Evolutionary conservation across 2,888 invertebrate genomes (phyloP), one percentile per base, ranked within the genome.

Genomic region (Oasisia sp.): DNA sequence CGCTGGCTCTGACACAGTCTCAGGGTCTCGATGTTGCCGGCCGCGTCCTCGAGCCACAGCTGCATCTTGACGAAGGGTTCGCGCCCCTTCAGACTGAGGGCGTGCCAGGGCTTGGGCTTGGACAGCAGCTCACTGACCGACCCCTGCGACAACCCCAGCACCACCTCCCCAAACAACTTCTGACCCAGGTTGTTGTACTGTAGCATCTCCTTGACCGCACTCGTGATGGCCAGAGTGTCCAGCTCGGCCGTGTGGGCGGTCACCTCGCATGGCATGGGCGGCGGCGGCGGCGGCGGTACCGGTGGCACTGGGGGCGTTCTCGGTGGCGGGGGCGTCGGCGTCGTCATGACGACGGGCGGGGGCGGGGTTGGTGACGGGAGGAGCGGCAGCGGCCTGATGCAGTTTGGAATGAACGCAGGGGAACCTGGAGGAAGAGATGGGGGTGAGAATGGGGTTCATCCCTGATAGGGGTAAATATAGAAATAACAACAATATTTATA

Each of bases 91-190:
- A 99, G 99, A 96, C 99, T 99, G 92, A 99, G 97, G 99, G 99
- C 99, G 96, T 99, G 99, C 99, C 99, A 99, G 0, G 99, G 99
- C 95, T 99, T 99, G 7, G 99, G 99, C 96, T 99, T 99, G 93
- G 99, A 99, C 11, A 99, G 97, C 93, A 99, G 97, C 96, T 99
- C 99, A 95, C 99, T 99, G 19, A 99, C 99, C 2, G 99, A 96
- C 74, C 96, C 99, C 96, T 99, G 99, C 0, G 99, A 99, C 50
- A 99, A 97, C 0, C 99, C 99, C 27, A 99, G 97, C 5, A 99
- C 99, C 0, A 99, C 99, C 97, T 99, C 99, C 14, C 99, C 99
- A 95, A 99, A 99, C 96, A 98, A 97, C 97, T 99, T 99, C 97
- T 99, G 99, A 4, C 99, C 99, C 94, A 99, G 99, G 96, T 99